phyloP scores from a whole-genome alignment of 2,113 vertebrate species.

The Etheostoma spectabile region DNA sequence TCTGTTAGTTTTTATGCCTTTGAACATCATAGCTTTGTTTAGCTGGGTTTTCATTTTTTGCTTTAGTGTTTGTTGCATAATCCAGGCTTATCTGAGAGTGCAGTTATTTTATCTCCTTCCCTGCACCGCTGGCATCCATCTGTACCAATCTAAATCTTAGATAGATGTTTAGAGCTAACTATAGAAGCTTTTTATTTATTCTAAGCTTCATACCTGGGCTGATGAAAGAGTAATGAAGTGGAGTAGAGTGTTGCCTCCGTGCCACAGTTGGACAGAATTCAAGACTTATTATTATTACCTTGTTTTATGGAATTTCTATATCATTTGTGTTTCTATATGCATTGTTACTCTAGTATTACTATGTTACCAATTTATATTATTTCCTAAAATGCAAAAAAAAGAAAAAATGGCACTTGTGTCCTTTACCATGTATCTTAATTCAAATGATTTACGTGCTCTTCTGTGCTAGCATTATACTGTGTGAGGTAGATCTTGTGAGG shows the following conservation, averaged over 20 bases:
- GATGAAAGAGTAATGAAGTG: neutral
- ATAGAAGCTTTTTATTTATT: neutral
- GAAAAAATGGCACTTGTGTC: neutral
- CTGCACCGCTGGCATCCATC: constrained; percentile 12
- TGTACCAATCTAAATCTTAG: neutral
- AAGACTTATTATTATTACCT: neutral
- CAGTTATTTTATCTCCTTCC: neutral
- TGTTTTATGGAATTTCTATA: constrained; percentile 6
- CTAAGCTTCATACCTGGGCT: neutral
- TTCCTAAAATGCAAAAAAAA: too few species aligned
- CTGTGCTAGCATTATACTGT: neutral
- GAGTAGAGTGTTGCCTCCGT: neutral
- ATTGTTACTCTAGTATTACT: too few species aligned
- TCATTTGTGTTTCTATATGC: neutral
- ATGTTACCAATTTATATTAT: too few species aligned
- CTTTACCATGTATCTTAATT: constrained; percentile 1
- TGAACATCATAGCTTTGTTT: neutral
- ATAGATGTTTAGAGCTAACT: constrained; percentile 4
- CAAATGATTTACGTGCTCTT: constrained; percentile 9
- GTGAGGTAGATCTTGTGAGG: constrained; percentile 26
- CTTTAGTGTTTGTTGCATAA: constrained; percentile 46
- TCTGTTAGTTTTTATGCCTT: neutral
- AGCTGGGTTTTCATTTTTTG: constrained; percentile 29
- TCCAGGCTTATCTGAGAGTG: constrained; percentile 41
- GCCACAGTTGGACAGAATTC: neutral